Evolutionary conservation across 2,797 vertebrate genomes (phyloP), one percentile per base, ranked within the genome.

Genomic region (Poecilia picta): DNA sequence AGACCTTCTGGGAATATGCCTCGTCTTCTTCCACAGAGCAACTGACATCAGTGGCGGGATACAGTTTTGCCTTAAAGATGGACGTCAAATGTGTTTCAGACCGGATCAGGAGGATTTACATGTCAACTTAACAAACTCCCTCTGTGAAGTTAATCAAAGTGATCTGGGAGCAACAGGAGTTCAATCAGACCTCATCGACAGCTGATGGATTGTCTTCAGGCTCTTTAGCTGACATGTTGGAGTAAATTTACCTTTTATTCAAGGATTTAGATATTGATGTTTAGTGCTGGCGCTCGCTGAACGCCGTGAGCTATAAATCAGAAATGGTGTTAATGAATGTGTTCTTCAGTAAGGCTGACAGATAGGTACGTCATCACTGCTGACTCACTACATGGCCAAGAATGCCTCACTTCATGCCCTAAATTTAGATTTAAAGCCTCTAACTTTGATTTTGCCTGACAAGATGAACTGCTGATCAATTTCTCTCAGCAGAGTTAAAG

Each of bases 301-400:
- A 78, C 62, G 70, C 51, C 6, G 33, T 81, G 81, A 85, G 80
- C 78, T 85, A 76, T 83, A 85, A 89, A 73, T 88, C 81, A 88
- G 74, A 89, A 75, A 64, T 72, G n/a, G 81, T 86, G 78, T 84
- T 80, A 81, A 88, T 87, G 87, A 83, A 49, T 79, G 81, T 62
- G 72, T 81, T 87, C 55, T 81, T 55, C 33, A 66, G 77, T 78
- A 72, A 36, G 74, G 77, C 79, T 88, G 87, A 90, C 75, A 68
- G 86, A 86, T 78, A 79, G 84, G 87, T 84, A 77, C 81, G 82
- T 93, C 90, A 85, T 90, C 81, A 74, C 77, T 90, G 92, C 89
- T 93, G 93, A 94, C 83, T 93, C 91, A 93, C 82, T 83, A 80
- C 71, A 57, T 76, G 81, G 73, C 79, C 66, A 82, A 83, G 78